Evolutionary conservation across 2,797 vertebrate genomes (phyloP), one percentile per base, ranked within the genome.

Genomic region (Furcifer pardalis): DNA sequence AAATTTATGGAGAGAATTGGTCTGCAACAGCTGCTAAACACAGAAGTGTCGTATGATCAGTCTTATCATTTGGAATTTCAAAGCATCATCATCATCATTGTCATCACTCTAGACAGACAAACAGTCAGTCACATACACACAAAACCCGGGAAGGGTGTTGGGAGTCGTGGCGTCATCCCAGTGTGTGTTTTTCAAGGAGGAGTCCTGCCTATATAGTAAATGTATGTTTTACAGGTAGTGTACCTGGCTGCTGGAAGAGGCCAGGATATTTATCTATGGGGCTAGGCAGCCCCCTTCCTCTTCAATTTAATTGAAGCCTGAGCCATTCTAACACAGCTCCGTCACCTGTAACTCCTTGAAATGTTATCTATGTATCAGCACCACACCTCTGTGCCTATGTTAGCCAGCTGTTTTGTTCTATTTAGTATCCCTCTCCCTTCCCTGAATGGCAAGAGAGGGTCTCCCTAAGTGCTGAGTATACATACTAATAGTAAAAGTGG

Each of bases 231-330:
- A 66, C 21, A 75, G 62, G 72, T 40, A 35, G 44, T 21, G 40
- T 71, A 35, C 42, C 65, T 82, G 7, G 74, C 40, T 73, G 65
- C 65, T 46, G 25, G 71, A 77, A 42, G n/a, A n/a, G 73, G 73
- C 15, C 86, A 81, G 86, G 79, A 59, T 87, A 78, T 84, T 81
- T 87, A 19, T 60, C 82, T 81, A 84, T 8, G 66, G 86, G 86
- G 82, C 73, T 81, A 49, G n/a, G n/a, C n/a, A n/a, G 44, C 66
- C 66, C 46, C 21, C 40, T 87, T 63, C 40, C n/a, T 56, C 35
- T 82, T 65, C 71, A 12, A 59, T 35, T 73, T 72, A 77, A 72
- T 81, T 77, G 73, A 73, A 42, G 65, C 40, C 84, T 78, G 82
- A 44, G 7, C 25, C 44, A 71, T 81, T 81, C 86, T 82, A 84